Conservation (phyloP, 2,797 vertebrate species). For the Crenichthys baileyi region DNA sequence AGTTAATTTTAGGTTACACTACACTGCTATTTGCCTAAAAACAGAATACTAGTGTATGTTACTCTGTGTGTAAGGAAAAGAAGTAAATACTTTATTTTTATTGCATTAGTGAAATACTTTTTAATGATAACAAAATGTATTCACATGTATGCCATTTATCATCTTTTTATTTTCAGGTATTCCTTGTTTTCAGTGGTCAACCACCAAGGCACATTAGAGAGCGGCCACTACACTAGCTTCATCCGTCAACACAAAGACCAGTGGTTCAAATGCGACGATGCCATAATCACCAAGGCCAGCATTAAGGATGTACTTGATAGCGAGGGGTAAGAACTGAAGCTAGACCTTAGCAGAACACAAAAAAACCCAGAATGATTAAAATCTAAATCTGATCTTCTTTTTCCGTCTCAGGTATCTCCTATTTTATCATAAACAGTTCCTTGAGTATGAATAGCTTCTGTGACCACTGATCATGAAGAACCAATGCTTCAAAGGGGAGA, state of each 20-base stretch:
- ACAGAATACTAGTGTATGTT: no score
- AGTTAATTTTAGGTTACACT: no score
- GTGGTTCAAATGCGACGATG: constrained; percentile 99
- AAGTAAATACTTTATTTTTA: background rate
- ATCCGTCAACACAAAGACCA: constrained; percentile 99
- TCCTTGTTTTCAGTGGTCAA: constrained; percentile 99
- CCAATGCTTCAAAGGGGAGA: constrained; percentile 67
- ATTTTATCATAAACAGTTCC: constrained; percentile 99
- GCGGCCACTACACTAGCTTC: constrained; percentile 99
- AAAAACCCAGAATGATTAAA: background rate
- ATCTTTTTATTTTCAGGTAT: constrained; percentile 83
- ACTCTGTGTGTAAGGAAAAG: background rate
- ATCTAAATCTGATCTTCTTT: constrained; percentile 8
- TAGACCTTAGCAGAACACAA: background rate
- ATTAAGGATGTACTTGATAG: constrained; percentile 99
- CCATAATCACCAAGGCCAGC: constrained; percentile 99
- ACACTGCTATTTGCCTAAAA: no score
- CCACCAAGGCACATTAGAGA: constrained; percentile 99
- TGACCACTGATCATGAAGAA: constrained; percentile 58
- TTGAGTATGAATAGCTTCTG: constrained; percentile 93
- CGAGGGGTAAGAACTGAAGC: constrained; percentile 86
- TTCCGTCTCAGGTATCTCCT: constrained; percentile 87
- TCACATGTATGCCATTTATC: background rate
- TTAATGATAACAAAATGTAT: no score
- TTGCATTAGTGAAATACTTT: no score